Conservation (phyloP, 2,113 vertebrate genomes). For the Phylloscopus whistleri region DNA sequence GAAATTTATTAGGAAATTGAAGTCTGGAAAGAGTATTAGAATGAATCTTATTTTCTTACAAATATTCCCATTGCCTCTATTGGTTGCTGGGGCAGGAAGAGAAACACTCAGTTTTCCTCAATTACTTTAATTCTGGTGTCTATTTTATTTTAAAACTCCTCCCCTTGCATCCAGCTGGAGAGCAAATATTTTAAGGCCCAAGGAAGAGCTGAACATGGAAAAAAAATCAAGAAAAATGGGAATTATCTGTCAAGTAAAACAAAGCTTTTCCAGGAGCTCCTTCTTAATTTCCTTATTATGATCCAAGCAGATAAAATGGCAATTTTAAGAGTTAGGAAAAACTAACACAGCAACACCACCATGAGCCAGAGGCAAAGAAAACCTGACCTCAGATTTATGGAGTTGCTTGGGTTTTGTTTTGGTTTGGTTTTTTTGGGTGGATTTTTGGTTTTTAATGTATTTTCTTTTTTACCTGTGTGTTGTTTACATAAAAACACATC, state of each 20-base stretch:
- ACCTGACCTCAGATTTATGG: neutral
- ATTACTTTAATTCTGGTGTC: neutral
- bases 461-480: no score
- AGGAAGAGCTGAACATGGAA: neutral
- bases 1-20: neutral
- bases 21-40: neutral
- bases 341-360: neutral
- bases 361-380: neutral
- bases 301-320: slow-evolving; percentile 35
- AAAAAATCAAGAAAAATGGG: neutral
- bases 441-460: no score
- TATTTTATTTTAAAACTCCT: neutral
- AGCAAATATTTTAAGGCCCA: neutral
- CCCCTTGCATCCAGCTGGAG: neutral
- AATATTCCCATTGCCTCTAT: neutral
- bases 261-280: neutral
- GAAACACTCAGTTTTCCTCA: neutral
- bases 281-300: slow-evolving; percentile 64
- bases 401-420: neutral
- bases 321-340: slow-evolving; percentile 72
- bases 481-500: neutral
- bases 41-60: neutral
- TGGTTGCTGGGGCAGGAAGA: neutral
- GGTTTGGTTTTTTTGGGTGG: no score
- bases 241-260: neutral